These are phyloP conservation scores for Nycticebus coucang DNA, from an alignment of 2,113 vertebrate species.

Conservation along the genomic window DNA sequence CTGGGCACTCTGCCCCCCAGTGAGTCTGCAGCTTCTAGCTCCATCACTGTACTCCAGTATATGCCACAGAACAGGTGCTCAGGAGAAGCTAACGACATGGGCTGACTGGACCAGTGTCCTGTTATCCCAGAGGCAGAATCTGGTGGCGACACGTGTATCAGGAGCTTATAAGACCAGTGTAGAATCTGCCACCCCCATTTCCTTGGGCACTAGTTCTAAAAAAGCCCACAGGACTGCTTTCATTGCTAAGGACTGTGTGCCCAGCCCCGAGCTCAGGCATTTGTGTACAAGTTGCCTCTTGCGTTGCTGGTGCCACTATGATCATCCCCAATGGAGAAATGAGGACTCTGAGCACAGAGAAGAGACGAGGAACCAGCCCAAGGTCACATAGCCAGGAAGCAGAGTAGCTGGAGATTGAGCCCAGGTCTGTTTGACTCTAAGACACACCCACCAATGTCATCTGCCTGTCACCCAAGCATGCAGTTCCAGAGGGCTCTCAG, in stretches of 20 bases:
- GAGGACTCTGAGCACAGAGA: background rate
- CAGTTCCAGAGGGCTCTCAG: background rate
- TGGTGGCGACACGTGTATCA: background rate
- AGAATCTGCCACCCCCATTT: too few relatives aligned
- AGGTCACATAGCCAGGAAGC: background rate
- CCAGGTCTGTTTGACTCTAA: background rate
- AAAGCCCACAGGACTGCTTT: background rate
- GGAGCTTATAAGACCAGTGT: background rate
- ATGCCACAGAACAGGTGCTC: background rate
- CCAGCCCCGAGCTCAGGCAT: background rate
- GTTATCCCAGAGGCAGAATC: background rate
- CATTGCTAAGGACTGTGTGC: too few relatives aligned
- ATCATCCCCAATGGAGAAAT: background rate
- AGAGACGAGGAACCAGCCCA: background rate
- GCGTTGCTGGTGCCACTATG: too few relatives aligned
- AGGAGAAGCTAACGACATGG: background rate
- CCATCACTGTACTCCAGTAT: fast-evolving
- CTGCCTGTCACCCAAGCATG: background rate
- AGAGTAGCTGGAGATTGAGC: background rate
- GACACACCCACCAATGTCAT: background rate
- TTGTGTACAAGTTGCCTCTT: fast-evolving
- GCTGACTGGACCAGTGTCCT: fast-evolving
- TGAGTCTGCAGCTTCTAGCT: too few relatives aligned
- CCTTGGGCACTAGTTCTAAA: fast-evolving
- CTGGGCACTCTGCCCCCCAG: background rate